These are phyloP conservation scores for Emydocephalus ijimae DNA, from an alignment of 2,113 vertebrate species.

Conservation along the genomic window DNA sequence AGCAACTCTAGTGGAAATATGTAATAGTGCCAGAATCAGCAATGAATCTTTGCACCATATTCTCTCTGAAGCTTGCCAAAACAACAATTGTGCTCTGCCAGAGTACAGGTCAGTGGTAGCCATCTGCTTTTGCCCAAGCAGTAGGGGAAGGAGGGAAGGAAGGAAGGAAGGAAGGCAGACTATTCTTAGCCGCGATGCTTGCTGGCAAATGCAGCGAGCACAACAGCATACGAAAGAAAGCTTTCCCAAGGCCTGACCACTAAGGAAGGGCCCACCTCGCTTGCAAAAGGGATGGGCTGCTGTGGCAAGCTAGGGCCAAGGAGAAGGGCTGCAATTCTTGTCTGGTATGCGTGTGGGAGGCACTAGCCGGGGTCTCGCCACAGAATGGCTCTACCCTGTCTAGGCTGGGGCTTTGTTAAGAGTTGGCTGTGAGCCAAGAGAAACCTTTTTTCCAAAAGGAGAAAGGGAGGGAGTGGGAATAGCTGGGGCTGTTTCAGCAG, in stretches of 20 bases:
- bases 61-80: neutral
- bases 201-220: neutral
- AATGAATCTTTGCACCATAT: neutral
- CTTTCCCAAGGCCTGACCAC: neutral
- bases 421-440: conserved; percentile 51
- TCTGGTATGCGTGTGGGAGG: conserved; percentile 19
- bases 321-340: neutral
- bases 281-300: neutral
- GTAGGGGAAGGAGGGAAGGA: neutral
- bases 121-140: neutral
- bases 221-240: neutral
- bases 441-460: conserved; percentile 50
- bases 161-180: neutral
- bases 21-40: neutral
- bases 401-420: conserved; percentile 63
- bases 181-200: neutral
- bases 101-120: neutral
- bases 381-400: conserved; percentile 55
- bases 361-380: conserved; percentile 21
- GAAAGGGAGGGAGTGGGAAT: conserved; percentile 32
- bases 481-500: conserved; percentile 28
- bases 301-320: neutral
- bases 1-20: neutral
- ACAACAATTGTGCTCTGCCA: neutral
- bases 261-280: neutral